Evolutionary conservation across 2,797 vertebrate genomes (phyloP), one percentile per base, ranked within the genome.

Genomic region (Trematomus bernacchii): DNA sequence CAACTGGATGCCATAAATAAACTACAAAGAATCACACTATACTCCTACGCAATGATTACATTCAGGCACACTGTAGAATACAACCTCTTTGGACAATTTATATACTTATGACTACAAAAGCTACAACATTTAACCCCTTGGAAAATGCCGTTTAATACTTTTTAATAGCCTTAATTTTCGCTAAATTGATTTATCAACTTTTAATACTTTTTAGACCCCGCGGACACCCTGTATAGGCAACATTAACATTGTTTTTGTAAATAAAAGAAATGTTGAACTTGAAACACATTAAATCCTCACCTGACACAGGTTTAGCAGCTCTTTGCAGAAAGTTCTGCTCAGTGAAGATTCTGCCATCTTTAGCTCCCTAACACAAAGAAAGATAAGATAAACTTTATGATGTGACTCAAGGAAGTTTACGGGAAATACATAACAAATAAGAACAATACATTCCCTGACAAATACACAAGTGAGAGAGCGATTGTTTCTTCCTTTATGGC

Each of bases 241-340:
- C 33, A 37, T 37, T 37, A 37, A 6, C 33, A 37, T 40, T 37
- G 33, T 60, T 66, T 19, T 68, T 13, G 37, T 2, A 43, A 10
- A 2, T 18, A 30, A 27, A 53, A 23, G 1, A 54, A 15, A 14
- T 12, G 8, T 14, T 51, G 13, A 73, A 54, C 15, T 15, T 27
- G 2, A 66, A 78, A 33, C 5, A 55, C 0, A 67, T 1, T 3
- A 30, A 69, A 68, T 14, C 3, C 85, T 91, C 81, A 95, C 95
- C 95, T 47, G 89, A 87, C 18, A 83, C 77, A 76, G 93, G 90
- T 88, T 98, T 99, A 0, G 96, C 97, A 3, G 97, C 97, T 91
- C 98, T 94, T 89, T 97, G 97, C 51, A 98, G 93, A 62, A 98
- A 99, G 90, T 97, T 98, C 94, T 98, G 98, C 85, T 99, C 98